A percentile compares a stretch with the other conserved stretches of the same genome.
Conservation (phyloP, 2,113 vertebrate species). For the Panurus biarmicus region DNA sequence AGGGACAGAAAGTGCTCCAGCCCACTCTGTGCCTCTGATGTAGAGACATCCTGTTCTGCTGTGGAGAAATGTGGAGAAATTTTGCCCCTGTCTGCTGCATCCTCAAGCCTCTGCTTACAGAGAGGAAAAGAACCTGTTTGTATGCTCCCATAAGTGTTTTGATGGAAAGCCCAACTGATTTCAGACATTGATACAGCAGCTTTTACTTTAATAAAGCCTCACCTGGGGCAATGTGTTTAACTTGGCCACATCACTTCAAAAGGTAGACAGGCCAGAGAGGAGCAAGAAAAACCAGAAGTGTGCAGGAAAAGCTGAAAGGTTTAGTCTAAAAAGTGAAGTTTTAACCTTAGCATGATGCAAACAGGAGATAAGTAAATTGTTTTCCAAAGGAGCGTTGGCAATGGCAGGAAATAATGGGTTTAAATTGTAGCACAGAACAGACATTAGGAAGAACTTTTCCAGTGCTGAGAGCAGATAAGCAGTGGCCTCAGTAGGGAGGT, state of each 20-base stretch:
- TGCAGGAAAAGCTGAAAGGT: neutral
- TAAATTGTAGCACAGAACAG: neutral
- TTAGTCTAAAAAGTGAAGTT: neutral
- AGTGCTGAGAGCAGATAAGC: neutral
- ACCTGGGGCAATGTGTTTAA: neutral
- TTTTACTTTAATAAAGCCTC: neutral
- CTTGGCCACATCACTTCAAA: neutral
- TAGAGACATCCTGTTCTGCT: fast-evolving
- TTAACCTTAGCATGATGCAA: neutral
- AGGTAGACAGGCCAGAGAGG: neutral
- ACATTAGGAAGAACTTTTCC: neutral
- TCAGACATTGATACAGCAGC: neutral
- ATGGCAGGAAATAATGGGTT: neutral
- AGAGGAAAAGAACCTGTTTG: neutral
- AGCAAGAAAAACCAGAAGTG: neutral
- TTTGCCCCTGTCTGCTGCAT: neutral
- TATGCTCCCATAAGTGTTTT: neutral
- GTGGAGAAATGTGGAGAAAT: neutral
- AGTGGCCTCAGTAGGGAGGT: neutral
- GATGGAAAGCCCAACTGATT: neutral
- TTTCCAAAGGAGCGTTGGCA: neutral
- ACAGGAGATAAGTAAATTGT: neutral
- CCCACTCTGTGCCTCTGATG: neutral
- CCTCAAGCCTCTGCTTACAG: neutral
- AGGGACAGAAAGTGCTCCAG: neutral